Evolutionary conservation across 2,113 vertebrate species (phyloP), one percentile per base, ranked within the genome.

Genomic region (Serinus canaria): DNA sequence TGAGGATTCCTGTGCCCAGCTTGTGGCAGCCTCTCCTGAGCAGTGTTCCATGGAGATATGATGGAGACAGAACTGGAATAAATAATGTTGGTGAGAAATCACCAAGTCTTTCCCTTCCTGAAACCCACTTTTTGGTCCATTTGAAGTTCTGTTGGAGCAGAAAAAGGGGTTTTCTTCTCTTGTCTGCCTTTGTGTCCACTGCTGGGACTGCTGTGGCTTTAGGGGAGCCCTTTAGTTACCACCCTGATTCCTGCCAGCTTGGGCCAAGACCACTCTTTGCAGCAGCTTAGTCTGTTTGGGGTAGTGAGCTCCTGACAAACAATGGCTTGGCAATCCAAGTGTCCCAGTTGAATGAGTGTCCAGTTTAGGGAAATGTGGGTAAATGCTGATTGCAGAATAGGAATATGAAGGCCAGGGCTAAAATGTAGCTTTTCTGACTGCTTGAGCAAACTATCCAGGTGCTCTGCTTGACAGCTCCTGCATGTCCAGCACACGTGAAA

Each of bases 401-500:
- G 33, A n/a, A n/a, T 18, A 19, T 4, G 27, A 55, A 50, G 12
- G 11, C 13, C 16, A 33, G 53, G 82, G 43, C 46, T 78, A 4
- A 49, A 59, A 16, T 0, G 0, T 3, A 44, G 5, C 9, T 76
- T 85, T 47, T 35, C 44, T 3, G 2, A 13, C 19, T 25, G 17
- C 15, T 16, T 49, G 24, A n/a, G 17, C 22, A 33, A 82, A 47
- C 8, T 82, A 87, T 59, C 39, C 69, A 67, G 23, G 6, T 60
- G 24, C 23, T 59, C 49, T 60, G 9, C 31, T 37, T 70, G 18
- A 53, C 30, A 63, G 6, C 13, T 87, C 35, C 35, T 77, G 44
- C 25, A 5, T 9, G 39, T 27, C 82, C 35, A 50, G 23, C 21
- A 70, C 18, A 15, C 0, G 0, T 33, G 16, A 63, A 84, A 74